These are phyloP conservation scores for Eristalis arbustorum DNA, from an alignment of 2,888 invertebrate genomes.

Conservation along the genomic window DNA sequence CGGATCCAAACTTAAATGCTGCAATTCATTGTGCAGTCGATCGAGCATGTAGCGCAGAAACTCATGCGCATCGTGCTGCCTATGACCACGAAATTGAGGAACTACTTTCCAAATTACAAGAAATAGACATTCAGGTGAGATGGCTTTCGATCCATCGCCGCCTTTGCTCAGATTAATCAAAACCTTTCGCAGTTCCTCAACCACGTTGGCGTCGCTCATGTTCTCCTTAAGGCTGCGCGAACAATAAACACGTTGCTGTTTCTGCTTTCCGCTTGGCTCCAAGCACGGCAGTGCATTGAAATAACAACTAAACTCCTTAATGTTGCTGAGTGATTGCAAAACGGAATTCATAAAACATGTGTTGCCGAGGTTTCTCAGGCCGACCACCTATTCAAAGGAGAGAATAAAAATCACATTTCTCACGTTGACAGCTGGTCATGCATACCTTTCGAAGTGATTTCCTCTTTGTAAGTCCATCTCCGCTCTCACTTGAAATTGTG, in stretches of 20 bases:
- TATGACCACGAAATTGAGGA: conserved; percentile 90
- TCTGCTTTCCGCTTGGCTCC: conserved; percentile 80
- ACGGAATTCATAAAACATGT: conserved; percentile 94
- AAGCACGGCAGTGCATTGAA: conserved; percentile 89
- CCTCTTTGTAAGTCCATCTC: conserved; percentile 54
- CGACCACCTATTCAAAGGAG: conserved; percentile 81
- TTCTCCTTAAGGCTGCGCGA: conserved; percentile 84
- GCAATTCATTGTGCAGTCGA: conserved; percentile 85
- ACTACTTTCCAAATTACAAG: conserved; percentile 92
- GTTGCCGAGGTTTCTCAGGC: conserved; percentile 90
- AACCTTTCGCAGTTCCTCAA: conserved; percentile 90
- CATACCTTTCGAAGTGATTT: conserved; percentile 60
- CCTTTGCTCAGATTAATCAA: conserved; percentile 86
- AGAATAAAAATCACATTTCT: neutral
- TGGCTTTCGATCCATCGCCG: conserved; percentile 86
- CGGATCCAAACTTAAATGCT: conserved; percentile 74
- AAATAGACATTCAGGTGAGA: conserved; percentile 90
- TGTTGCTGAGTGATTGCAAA: conserved; percentile 90
- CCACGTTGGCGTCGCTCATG: conserved; percentile 86
- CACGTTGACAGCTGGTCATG: neutral
- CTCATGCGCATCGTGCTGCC: conserved; percentile 93
- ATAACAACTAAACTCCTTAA: conserved; percentile 91
- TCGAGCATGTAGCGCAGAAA: conserved; percentile 92
- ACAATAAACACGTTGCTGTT: conserved; percentile 81
- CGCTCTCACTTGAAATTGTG: conserved; percentile 74